phyloP scores from a whole-genome alignment of 30 jellyfish, hydroid and myxozoan genomes.

The Nemopilema nomurai region DNA sequence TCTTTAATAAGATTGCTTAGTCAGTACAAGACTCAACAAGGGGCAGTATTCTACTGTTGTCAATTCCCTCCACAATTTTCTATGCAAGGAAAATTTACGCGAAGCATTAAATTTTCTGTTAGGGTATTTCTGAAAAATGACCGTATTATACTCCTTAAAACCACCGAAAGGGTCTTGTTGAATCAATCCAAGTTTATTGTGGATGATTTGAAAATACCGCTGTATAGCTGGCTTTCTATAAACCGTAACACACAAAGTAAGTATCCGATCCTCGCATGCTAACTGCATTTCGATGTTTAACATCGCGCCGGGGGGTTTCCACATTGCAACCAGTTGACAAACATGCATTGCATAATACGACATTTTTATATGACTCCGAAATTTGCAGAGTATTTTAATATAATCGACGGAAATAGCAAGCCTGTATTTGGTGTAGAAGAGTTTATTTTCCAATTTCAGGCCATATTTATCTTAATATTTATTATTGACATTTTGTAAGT shows the following conservation, averaged over 20 bases:
- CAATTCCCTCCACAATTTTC: background rate
- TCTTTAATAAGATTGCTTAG: constrained; percentile 78
- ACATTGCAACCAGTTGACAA: background rate
- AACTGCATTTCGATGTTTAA: constrained; percentile 13
- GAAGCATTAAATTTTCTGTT: background rate
- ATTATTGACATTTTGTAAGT: constrained; percentile 85
- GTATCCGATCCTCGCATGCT: background rate
- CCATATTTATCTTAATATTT: constrained; percentile 82
- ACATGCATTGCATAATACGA: constrained; percentile 44
- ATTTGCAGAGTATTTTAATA: constrained; percentile 82
- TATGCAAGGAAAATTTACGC: background rate
- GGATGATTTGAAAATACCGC: background rate
- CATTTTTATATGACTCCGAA: constrained; percentile 53
- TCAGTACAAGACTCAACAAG: background rate
- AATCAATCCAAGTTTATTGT: background rate
- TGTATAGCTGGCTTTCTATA: background rate
- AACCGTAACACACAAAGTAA: background rate
- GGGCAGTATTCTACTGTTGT: background rate
- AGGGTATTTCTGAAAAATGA: background rate
- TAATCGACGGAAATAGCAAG: constrained; percentile 73
- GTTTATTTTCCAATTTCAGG: constrained; percentile 83
- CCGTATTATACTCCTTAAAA: background rate
- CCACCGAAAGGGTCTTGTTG: background rate
- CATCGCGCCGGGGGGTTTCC: constrained; percentile 31
- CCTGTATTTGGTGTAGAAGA: constrained; percentile 81